These are phyloP conservation scores for Apodemus agrarius DNA, from an alignment of 2,797 vertebrate species.

Conservation along the genomic window DNA sequence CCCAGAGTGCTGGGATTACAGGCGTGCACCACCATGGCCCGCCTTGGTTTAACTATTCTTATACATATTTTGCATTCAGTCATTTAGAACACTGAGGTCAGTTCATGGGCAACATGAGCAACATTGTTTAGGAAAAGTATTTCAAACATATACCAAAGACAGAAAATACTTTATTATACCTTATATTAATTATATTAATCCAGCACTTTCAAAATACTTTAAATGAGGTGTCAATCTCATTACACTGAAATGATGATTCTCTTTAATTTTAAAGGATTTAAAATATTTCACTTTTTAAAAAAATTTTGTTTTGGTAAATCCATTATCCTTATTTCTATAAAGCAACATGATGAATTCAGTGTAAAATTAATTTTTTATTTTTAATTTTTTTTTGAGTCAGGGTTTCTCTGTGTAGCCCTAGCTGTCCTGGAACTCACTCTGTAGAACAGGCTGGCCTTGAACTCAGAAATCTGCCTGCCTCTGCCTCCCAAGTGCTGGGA, in stretches of 20 bases:
- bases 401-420: too few relatives aligned
- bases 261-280: not conserved
- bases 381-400: too few relatives aligned
- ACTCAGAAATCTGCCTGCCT: too few relatives aligned
- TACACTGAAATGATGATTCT: not conserved
- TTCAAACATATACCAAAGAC: not conserved
- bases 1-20: too few relatives aligned
- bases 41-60: too few relatives aligned
- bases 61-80: not conserved
- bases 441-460: too few relatives aligned
- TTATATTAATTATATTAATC: not conserved
- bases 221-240: not conserved
- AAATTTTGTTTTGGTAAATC: not conserved
- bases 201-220: not conserved
- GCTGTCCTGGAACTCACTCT: too few relatives aligned
- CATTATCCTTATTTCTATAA: not conserved
- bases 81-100: not conserved
- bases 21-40: too few relatives aligned
- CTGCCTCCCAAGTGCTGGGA: too few relatives aligned
- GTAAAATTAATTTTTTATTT: not conserved
- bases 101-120: not conserved
- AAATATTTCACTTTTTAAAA: not conserved
- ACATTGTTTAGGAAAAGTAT: not conserved
- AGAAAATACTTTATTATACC: too few relatives aligned
- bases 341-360: not conserved